phyloP scores from a whole-genome alignment of 2,888 invertebrate genomes.

The Melanostoma scalare region DNA sequence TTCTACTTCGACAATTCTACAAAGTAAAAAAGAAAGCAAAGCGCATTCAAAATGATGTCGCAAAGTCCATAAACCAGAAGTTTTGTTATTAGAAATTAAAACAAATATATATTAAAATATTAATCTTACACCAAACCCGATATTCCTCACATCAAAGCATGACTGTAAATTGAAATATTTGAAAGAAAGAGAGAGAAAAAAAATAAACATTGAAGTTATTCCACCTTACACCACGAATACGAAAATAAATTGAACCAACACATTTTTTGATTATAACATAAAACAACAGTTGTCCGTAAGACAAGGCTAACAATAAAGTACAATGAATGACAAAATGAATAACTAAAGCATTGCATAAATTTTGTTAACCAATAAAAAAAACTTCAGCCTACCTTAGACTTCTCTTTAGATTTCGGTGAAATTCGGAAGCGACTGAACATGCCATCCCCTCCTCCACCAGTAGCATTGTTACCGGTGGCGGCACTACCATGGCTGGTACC shows the following conservation, averaged over 20 bases:
- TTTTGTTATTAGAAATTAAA: slow-evolving; percentile 19
- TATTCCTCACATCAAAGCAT: slow-evolving; percentile 84
- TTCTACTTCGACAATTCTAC: slow-evolving; percentile 17
- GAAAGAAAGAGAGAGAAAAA: slow-evolving; percentile 15
- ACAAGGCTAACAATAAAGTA: slow-evolving; percentile 16
- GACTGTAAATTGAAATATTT: slow-evolving; percentile 83
- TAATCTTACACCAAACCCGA: slow-evolving; percentile 82
- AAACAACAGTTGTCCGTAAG: slow-evolving; percentile 60
- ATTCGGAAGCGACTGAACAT: slow-evolving; percentile 85
- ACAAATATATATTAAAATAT: slow-evolving; percentile 55
- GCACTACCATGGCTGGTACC: slow-evolving; percentile 79
- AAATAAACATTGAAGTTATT: slow-evolving; percentile 42
- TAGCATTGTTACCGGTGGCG: slow-evolving; percentile 71
- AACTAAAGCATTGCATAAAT: slow-evolving; percentile 3
- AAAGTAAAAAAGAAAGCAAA: slow-evolving; percentile 40
- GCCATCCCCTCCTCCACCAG: slow-evolving; percentile 75
- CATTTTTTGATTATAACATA: slow-evolving; percentile 32
- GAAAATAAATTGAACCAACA: slow-evolving; percentile 11
- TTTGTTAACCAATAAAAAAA: slow-evolving; percentile 4
- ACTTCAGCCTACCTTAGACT: slow-evolving; percentile 84
- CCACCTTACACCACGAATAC: slow-evolving; percentile 60
- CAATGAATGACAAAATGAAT: slow-evolving; percentile 14
- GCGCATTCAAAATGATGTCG: slow-evolving; percentile 43
- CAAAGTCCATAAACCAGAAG: slow-evolving; percentile 54
- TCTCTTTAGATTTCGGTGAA: slow-evolving; percentile 85